Conservation (phyloP, 2,797 vertebrate genomes). For the Somateria mollissima region DNA sequence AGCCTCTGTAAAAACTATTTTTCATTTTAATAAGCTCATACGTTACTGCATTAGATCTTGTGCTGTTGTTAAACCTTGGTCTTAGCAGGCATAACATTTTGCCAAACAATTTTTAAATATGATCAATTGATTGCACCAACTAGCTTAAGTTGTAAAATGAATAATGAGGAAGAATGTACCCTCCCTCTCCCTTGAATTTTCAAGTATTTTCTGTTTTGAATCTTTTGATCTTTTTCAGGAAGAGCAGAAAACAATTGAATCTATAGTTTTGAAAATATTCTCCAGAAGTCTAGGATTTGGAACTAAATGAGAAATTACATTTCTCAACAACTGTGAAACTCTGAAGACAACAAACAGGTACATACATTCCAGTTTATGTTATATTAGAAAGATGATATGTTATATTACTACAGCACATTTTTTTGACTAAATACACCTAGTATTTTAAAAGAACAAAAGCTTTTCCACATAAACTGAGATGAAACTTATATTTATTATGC, state of each 20-base stretch:
- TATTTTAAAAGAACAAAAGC: not conserved
- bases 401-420: not conserved
- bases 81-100: not conserved
- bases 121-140: not conserved
- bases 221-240: not conserved
- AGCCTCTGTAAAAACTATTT: not conserved
- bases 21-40: not conserved
- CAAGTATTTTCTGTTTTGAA: not conserved
- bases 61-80: not conserved
- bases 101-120: not conserved
- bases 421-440: not conserved
- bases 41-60: accelerated
- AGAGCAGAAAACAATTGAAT: not conserved
- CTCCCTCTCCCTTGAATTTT: not conserved
- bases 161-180: not conserved
- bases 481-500: not conserved
- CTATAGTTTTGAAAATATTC: not conserved
- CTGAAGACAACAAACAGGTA: not conserved
- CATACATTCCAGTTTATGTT: not conserved
- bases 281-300: not conserved
- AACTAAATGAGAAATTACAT: not conserved
- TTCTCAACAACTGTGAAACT: not conserved
- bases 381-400: not conserved
- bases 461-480: not conserved
- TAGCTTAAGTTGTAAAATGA: not conserved